Evolutionary conservation across 2,113 vertebrate species (phyloP).

Genomic region (Cyprinodon tularosa): DNA sequence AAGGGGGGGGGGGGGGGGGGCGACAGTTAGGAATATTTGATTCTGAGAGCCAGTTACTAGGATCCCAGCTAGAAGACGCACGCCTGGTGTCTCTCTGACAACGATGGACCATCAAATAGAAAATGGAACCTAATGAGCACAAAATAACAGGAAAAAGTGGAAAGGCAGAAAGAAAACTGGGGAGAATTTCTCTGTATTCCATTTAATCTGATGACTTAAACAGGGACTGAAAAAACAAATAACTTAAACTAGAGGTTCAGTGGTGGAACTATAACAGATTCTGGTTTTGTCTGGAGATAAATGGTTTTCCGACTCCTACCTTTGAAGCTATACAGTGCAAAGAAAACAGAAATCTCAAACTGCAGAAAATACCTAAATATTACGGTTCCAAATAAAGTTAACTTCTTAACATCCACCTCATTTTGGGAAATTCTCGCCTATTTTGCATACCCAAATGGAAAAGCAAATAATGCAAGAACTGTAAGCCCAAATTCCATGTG

Average conservation of each 20-base stretch:
- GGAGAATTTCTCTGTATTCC: conserved; percentile 30
- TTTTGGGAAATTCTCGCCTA: too few species aligned
- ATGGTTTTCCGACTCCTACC: background rate
- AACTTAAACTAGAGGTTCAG: conserved; percentile 7
- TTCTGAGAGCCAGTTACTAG: conserved; percentile 15
- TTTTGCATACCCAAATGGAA: too few species aligned
- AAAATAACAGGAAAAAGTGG: background rate
- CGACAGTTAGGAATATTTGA: conserved; percentile 9
- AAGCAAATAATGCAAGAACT: too few species aligned
- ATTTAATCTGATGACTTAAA: conserved; percentile 36
- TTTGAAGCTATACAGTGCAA: background rate
- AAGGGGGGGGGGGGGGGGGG: background rate
- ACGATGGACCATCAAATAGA: conserved; percentile 18
- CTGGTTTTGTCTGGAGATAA: conserved; percentile 1
- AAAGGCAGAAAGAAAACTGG: background rate
- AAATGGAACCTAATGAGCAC: conserved; percentile 26
- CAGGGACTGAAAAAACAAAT: conserved; percentile 42
- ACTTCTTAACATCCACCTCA: too few species aligned
- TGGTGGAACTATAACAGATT: conserved; percentile 10
- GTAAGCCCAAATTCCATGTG: too few species aligned
- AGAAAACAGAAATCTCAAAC: background rate
- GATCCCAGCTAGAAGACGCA: conserved; percentile 4
- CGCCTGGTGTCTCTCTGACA: conserved; percentile 27
- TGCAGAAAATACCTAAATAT: too few species aligned
- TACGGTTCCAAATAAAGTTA: too few species aligned